A percentile compares a stretch with the other conserved stretches of the same genome.
Evolutionary conservation across 2,113 vertebrate species (phyloP).

Genomic region (Forbesichthys agassizii): DNA sequence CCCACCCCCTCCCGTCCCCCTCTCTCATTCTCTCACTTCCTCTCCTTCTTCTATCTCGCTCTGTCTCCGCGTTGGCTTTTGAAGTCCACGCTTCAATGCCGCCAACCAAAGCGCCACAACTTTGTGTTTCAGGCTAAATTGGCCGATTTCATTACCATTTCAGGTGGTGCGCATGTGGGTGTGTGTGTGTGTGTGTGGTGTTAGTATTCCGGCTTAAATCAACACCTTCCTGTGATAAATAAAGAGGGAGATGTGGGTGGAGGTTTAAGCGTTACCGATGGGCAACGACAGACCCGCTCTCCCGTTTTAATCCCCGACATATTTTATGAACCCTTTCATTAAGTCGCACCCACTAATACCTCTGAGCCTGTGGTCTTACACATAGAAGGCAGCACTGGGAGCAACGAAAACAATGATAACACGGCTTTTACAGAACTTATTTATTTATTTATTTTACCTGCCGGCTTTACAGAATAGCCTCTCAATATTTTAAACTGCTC

Average conservation of each 20-base stretch:
- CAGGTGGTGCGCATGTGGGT: constrained; percentile 60
- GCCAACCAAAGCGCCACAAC: constrained; percentile 38
- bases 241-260: constrained; percentile 30
- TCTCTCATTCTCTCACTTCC: neutral
- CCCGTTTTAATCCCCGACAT: constrained; percentile 70
- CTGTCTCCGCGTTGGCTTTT: constrained; percentile 27
- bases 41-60: constrained; percentile 1
- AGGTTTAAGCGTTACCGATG: constrained; percentile 67
- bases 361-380: constrained; percentile 42
- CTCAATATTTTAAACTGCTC: constrained; percentile 24
- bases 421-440: no score
- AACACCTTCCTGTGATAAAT: constrained; percentile 9
- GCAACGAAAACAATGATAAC: constrained; percentile 31
- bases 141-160: constrained; percentile 74
- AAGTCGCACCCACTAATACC: constrained; percentile 59
- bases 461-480: constrained; percentile 45
- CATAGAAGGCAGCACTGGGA: constrained; percentile 24
- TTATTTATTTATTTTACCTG: constrained; percentile 46
- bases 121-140: constrained; percentile 74
- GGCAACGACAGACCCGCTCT: constrained; percentile 54
- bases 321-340: constrained; percentile 74
- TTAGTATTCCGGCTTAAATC: constrained; percentile 32
- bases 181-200: no score
- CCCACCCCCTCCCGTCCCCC: neutral
- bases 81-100: constrained; percentile 66